A percentile compares a stretch with the other conserved stretches of the same genome.
These are phyloP conservation scores for Mallotus villosus DNA, from an alignment of 2,797 vertebrate species.

Conservation along the genomic window DNA sequence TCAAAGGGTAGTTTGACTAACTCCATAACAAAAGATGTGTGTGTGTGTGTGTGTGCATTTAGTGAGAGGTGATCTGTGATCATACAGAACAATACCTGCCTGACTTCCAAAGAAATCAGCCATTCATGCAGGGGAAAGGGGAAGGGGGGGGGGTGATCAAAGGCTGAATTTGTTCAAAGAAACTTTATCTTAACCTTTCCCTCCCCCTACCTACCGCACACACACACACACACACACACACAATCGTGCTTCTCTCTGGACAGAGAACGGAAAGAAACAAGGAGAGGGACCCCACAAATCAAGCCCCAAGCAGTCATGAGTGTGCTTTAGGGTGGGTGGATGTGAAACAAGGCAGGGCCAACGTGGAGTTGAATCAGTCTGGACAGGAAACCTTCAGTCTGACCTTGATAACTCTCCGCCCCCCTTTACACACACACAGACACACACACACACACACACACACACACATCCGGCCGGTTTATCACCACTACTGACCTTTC, in stretches of 20 bases:
- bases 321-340: not conserved
- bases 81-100: constrained; percentile 53
- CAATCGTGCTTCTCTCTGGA: constrained; percentile 26
- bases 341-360: not conserved
- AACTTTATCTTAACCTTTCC: constrained; percentile 71
- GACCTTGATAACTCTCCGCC: not conserved
- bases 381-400: not conserved
- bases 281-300: constrained; percentile 47
- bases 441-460: constrained; percentile 12
- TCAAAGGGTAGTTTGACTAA: constrained; percentile 49
- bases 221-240: not conserved
- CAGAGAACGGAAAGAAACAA: constrained; percentile 48
- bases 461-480: constrained; percentile 22
- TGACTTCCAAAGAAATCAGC: constrained; percentile 54
- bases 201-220: constrained; percentile 18
- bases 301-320: constrained; percentile 21
- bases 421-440: not conserved
- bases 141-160: constrained; percentile 63
- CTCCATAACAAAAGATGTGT: constrained; percentile 59
- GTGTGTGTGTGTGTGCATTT: constrained; percentile 17
- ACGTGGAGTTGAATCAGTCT: not conserved
- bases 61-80: constrained; percentile 36
- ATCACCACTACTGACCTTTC: constrained; percentile 51
- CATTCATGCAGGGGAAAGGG: constrained; percentile 41
- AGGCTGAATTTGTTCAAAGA: constrained; percentile 73